These are phyloP conservation scores for Oeneis ivallda DNA, from an alignment of 2,888 invertebrate species.

Conservation along the genomic window DNA sequence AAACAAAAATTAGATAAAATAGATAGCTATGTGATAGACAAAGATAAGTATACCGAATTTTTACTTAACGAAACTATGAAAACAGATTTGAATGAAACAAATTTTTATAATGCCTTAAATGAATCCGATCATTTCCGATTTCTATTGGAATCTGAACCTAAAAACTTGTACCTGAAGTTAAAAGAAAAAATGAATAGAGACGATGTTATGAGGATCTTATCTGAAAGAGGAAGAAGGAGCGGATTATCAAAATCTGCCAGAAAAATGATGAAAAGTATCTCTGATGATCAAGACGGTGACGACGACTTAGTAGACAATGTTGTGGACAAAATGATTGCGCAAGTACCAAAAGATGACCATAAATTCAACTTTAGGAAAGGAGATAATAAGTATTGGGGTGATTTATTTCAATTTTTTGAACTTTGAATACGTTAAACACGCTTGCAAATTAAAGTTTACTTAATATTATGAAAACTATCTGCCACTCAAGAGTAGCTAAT, in stretches of 20 bases:
- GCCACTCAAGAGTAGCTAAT: too few species aligned
- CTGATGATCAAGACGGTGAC: slow-evolving; percentile 41
- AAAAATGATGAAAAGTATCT: slow-evolving; percentile 48
- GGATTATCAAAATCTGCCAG: slow-evolving; percentile 53
- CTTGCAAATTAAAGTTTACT: too few species aligned
- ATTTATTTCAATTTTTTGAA: slow-evolving; percentile 20
- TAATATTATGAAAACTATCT: too few species aligned
- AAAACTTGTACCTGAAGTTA: slow-evolving; percentile 62
- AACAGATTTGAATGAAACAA: slow-evolving; percentile 57
- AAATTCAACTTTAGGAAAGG: slow-evolving; percentile 47
- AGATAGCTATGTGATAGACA: slow-evolving; percentile 54
- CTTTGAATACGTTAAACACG: not conserved
- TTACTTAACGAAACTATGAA: slow-evolving; percentile 52
- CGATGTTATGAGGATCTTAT: slow-evolving; percentile 59
- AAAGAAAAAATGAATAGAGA: slow-evolving; percentile 71
- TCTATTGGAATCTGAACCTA: slow-evolving; percentile 49
- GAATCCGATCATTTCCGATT: slow-evolving; percentile 58
- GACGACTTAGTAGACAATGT: slow-evolving; percentile 48
- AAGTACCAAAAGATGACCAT: slow-evolving; percentile 58
- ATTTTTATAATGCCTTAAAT: slow-evolving; percentile 59
- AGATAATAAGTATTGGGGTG: slow-evolving; percentile 67
- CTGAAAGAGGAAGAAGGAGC: slow-evolving; percentile 45
- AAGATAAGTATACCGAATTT: slow-evolving; percentile 49
- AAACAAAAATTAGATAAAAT: slow-evolving; percentile 58
- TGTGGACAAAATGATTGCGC: slow-evolving; percentile 62